phyloP scores from a whole-genome alignment of 23 tunicate genomes.

The Clavelina lepadiformis region DNA sequence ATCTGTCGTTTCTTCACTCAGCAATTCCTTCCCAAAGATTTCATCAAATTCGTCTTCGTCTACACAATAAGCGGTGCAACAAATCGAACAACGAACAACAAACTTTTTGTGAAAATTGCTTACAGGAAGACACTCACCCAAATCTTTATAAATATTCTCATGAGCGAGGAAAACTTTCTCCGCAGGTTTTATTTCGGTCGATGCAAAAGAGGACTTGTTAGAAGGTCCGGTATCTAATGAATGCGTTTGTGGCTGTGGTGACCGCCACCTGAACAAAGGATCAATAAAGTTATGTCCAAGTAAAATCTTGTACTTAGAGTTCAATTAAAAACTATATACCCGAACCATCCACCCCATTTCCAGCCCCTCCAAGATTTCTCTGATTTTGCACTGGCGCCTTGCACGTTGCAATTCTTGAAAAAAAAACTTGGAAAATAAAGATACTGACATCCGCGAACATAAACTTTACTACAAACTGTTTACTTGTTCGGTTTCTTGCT shows the following conservation, averaged over 20 bases:
- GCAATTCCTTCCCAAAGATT: constrained; percentile 66
- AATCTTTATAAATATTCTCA: constrained; percentile 23
- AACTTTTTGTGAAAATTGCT: neutral
- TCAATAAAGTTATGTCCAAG: too few species aligned
- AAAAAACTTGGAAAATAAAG: too few species aligned
- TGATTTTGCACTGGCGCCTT: neutral
- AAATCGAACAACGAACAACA: too few species aligned
- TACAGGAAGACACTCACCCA: constrained; percentile 6
- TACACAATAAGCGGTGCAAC: too few species aligned
- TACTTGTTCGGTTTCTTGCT: neutral
- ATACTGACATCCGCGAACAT: too few species aligned
- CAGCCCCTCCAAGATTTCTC: neutral
- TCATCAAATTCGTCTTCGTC: constrained; percentile 84
- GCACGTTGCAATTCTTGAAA: neutral
- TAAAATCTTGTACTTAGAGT: too few species aligned
- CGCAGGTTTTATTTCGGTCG: neutral
- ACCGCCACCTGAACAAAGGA: too few species aligned
- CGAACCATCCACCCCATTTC: constrained; percentile 23
- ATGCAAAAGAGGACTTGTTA: neutral
- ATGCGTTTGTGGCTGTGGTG: too few species aligned
- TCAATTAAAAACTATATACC: constrained; percentile 3
- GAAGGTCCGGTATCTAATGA: too few species aligned
- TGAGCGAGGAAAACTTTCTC: too few species aligned
- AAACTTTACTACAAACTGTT: too few species aligned
- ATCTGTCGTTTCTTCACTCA: constrained; percentile 68